Base-by-base conservation (phyloP, 2,888 invertebrate genomes). In the Acronicta alni region DNA sequence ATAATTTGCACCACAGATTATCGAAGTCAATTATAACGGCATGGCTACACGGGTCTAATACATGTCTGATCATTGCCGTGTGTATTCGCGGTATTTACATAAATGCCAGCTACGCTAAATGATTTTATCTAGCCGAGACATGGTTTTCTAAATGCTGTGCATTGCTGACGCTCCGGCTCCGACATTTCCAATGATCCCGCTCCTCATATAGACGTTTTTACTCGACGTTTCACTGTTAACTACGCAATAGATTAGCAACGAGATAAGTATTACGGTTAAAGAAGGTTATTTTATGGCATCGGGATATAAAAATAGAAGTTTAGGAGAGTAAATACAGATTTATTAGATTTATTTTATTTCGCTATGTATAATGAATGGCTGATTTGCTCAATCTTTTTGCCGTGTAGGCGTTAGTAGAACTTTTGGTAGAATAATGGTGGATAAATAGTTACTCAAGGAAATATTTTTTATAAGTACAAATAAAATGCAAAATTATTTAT, bases 31-130 rank as follows among this genome's bases (percentile, higher is more conserved):
- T 67, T 72, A 68, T 67, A 74, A 63, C 58, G 51, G 55, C 57
- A 14, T 17, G 53, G 30, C 20, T 67, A 57, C 61, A 66, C 58
- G 48, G 42, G 35, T 56, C 46, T 26, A 59, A 73, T 67, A 57
- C 49, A 56, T 37, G 57, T 55, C 54, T 53, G 60, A 67, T 70
- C 67, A 23, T 66, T 53, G 41, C 49, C 45, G 49, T 55, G 57
- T 62, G 44, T 62, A 65, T 63, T 59, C 44, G 48, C 47, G 64
- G 56, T 64, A 78, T 72, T 72, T 61, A 78, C 66, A 72, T 72
- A 72, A 78, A 75, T 66, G 69, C 61, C 67, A 77, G 57, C 52
- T 69, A 56, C 60, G 60, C 57, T 69, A 71, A 74, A 75, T 70
- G 69, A 78, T 72, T 70, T 64, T 77, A 78, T 77, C 75, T 69